Evolutionary conservation across 2,113 vertebrate genomes (phyloP), one percentile per base, ranked within the genome.

Genomic region (Montifringilla adamsi): DNA sequence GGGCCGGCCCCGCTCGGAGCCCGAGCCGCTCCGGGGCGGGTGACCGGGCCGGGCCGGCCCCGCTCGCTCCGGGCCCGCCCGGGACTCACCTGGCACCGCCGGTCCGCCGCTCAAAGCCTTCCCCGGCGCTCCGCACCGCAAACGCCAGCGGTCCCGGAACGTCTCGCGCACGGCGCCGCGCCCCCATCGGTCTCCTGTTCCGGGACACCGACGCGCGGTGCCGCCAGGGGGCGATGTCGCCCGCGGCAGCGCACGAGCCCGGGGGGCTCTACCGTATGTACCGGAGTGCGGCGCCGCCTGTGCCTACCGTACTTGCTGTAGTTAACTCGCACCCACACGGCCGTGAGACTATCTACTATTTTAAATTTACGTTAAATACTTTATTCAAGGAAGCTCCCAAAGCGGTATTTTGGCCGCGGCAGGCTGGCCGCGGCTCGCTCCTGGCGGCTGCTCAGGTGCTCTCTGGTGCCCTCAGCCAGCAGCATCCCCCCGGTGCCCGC

Each of bases 301-400:
- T 0, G 1, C 6, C 4, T 78, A 22, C 87, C 72, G 80, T 83
- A 52, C 1, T 12, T 60, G 5, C 19, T 19, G 33, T 4, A 37
- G 33, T 12, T 60, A 55, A 15, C 19, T 31, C 75, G 59, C 49
- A 4, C 0, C 3, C 0, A 0, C 1, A 0, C 0, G 7, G 5
- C 46, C 4, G 2, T 0, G 15, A 16, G 9, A 10, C 0, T 10
- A 5, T 18, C 44, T 26, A 14, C 20, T 11, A 2, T 2, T 7
- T 63, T 11, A 17, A 37, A 46, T 11, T 27, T 11, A 17, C 14
- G 21, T 27, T 23, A 33, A 84, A 39, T 4, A 28, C 14, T 46
- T 55, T 22, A 33, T 55, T 74, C 11, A 12, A 4, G 35, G 17
- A 35, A 23, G 13, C 26, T 55, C 30, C 14, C 58, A 18, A 13